Conservation (phyloP, 2,888 invertebrate species). For the Parasteatoda lunata region DNA sequence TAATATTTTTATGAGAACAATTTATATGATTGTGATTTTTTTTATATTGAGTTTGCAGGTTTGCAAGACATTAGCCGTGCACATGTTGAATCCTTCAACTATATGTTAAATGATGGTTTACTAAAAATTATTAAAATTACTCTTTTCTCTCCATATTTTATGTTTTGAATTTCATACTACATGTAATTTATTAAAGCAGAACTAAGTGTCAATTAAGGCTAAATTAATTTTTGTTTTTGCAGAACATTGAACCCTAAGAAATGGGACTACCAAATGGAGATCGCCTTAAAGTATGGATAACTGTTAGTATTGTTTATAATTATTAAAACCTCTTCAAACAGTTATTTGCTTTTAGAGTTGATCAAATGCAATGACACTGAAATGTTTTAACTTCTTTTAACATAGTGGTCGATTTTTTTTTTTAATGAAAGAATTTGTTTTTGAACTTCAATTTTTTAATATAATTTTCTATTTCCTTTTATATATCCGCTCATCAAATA, state of each 20-base stretch:
- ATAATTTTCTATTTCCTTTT: too few relatives aligned
- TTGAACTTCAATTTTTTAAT: too few relatives aligned
- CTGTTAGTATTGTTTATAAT: not conserved
- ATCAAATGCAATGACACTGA: too few relatives aligned
- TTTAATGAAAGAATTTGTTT: too few relatives aligned
- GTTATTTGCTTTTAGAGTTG: too few relatives aligned
- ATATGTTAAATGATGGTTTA: constrained; percentile 86
- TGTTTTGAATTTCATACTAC: not conserved
- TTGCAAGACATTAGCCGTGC: constrained; percentile 73
- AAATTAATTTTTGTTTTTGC: constrained; percentile 62
- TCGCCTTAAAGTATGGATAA: constrained; percentile 78
- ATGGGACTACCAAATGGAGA: constrained; percentile 82
- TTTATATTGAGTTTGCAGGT: constrained; percentile 42
- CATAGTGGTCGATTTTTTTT: too few relatives aligned
- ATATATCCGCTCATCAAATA: too few relatives aligned
- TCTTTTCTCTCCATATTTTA: not conserved
- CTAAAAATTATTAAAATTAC: constrained; percentile 78
- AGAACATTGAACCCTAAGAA: constrained; percentile 81
- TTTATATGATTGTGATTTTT: too few relatives aligned
- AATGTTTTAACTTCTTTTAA: too few relatives aligned
- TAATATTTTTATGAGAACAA: too few relatives aligned
- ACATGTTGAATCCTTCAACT: constrained; percentile 95
- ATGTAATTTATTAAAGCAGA: not conserved
- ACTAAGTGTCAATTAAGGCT: not conserved
- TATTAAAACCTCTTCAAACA: not conserved